Percentiles rank a stretch among this genome's conserved stretches.
phyloP scores from a whole-genome alignment of 2,797 vertebrate species.

The Eospalax fontanierii region DNA sequence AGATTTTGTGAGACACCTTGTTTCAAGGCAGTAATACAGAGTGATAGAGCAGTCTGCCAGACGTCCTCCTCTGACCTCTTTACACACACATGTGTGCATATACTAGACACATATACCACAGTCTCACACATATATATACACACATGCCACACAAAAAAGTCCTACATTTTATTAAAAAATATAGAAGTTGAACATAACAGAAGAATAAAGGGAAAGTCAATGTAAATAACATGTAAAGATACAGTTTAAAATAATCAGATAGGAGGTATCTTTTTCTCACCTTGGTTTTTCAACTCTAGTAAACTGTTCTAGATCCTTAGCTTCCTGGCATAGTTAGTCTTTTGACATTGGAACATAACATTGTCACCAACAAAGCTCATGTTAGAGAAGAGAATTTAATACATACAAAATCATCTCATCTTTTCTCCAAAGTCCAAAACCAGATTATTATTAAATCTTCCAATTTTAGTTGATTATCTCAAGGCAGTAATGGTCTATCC shows the following conservation, averaged over 20 bases:
- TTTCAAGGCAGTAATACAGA: too few species aligned
- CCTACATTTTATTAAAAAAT: constrained; percentile 53
- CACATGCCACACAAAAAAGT: neutral
- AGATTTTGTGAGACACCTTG: too few species aligned
- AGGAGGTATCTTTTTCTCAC: constrained; percentile 51
- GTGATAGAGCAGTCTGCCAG: too few species aligned
- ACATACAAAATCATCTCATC: neutral
- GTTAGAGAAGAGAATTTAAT: neutral
- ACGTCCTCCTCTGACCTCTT: too few species aligned
- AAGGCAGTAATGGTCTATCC: neutral
- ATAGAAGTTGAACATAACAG: too few species aligned
- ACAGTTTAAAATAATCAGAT: neutral
- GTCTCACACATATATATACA: too few species aligned
- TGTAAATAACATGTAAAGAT: constrained; percentile 3
- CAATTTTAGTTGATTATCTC: constrained; percentile 28
- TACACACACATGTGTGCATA: too few species aligned
- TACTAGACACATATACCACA: too few species aligned
- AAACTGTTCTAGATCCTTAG: neutral
- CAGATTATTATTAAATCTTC: constrained; percentile 15
- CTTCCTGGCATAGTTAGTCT: neutral
- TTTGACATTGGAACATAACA: neutral
- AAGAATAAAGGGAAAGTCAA: neutral
- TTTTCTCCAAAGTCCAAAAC: constrained; percentile 22
- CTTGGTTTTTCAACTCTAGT: constrained; percentile 3
- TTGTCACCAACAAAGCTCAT: neutral